phyloP scores from a whole-genome alignment of 2,888 invertebrate species.

The Alitta virens region DNA sequence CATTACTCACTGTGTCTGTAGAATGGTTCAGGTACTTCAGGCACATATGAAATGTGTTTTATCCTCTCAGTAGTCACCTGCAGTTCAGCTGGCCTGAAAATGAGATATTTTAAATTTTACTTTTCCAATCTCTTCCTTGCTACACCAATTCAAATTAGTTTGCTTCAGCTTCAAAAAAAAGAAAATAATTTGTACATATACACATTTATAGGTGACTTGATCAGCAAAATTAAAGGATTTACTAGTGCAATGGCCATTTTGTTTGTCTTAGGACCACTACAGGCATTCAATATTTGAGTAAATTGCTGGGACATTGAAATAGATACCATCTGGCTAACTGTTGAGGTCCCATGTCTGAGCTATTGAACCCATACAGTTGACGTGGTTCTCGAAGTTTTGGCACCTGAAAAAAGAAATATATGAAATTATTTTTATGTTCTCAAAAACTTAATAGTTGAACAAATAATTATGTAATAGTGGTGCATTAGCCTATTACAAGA shows the following conservation, averaged over 20 bases:
- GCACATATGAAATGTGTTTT: constrained; percentile 72
- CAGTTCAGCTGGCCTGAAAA: constrained; percentile 52
- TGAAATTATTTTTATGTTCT: neutral
- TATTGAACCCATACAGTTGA: constrained; percentile 46
- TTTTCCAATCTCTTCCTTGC: too few species aligned
- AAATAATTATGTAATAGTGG: too few species aligned
- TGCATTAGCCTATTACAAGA: too few species aligned
- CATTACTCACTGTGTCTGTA: constrained; percentile 59
- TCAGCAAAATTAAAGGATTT: neutral
- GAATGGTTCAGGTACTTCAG: constrained; percentile 76
- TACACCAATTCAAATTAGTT: too few species aligned
- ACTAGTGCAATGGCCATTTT: neutral
- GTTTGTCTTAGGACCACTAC: too few species aligned
- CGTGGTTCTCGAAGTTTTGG: constrained; percentile 52
- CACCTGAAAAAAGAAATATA: constrained; percentile 34
- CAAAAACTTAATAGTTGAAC: too few species aligned
- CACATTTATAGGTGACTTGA: neutral
- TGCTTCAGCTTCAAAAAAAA: too few species aligned
- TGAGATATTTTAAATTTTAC: too few species aligned
- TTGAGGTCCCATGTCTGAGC: constrained; percentile 49
- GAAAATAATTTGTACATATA: neutral
- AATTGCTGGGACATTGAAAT: constrained; percentile 13
- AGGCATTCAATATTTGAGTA: too few species aligned
- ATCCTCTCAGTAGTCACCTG: constrained; percentile 82
- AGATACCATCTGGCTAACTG: constrained; percentile 54